Evolutionary conservation across 2,888 invertebrate genomes (phyloP), one percentile per base, ranked within the genome.

Genomic region (Heliconius ismenius): DNA sequence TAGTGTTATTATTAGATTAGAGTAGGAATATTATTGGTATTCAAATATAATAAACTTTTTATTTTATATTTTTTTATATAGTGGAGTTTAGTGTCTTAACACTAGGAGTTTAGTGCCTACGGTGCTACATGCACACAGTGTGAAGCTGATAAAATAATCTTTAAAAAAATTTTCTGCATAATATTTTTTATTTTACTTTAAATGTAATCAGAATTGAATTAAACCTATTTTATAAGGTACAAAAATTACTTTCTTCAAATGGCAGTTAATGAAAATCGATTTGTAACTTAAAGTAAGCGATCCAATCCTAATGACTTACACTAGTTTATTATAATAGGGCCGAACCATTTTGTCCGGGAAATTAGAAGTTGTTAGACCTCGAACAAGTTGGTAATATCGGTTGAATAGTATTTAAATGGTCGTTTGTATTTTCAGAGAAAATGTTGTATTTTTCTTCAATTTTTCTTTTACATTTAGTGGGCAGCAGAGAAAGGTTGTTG

Each of bases 351-450:
- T 84, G 82, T 82, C 82, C 82, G 80, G 83, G 81, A 86, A 86
- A 84, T 81, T 80, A 32, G 77, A 82, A 80, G 81, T 81, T 84
- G 79, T 87, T 84, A 79, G 79, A 80, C 81, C 77, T 80, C 85
- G 84, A 86, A 86, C 81, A 86, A 84, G 83, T 84, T 83, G 79
- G 81, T 81, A 74, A 84, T 83, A 84, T 84, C 79, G 80, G 32
- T 79, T 85, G 84, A 81, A 85, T 81, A 79, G 83, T 82, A 86
- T 86, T 87, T 84, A 84, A 86, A 85, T 83, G 82, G 80, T 84
- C 78, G 84, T 88, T 86, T 86, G 83, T 21, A 43, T n/a, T 74
- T 67, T 18, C 21, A 32, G 3, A 9, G 24, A 58, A n/a, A 60
- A 72, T 58, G 36, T 21, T 58, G 49, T 18, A 0, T 49, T 49